These are phyloP conservation scores for Venturia canescens DNA, from an alignment of 1,140 invertebrate species.

Conservation along the genomic window DNA sequence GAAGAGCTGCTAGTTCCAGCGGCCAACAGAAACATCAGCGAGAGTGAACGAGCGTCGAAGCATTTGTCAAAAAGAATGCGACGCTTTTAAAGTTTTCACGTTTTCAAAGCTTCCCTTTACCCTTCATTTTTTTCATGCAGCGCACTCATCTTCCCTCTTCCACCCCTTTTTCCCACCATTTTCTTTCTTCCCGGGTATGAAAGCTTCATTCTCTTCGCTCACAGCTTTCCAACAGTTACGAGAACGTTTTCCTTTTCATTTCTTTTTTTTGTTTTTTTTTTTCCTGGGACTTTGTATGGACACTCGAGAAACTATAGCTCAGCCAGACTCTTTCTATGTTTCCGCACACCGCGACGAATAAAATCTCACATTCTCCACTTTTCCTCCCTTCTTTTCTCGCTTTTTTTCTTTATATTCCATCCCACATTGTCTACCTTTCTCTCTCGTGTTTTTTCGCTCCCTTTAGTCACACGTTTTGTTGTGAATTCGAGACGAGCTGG, in stretches of 20 bases:
- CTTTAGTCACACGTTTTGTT: not conserved
- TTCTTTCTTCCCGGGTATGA: slow-evolving; percentile 14
- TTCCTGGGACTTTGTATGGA: slow-evolving; percentile 9
- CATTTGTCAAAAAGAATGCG: slow-evolving; percentile 59
- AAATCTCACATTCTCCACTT: slow-evolving; percentile 2
- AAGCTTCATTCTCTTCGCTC: slow-evolving; percentile 27
- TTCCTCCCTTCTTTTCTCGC: not conserved
- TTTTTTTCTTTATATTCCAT: not conserved
- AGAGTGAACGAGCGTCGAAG: slow-evolving; percentile 43
- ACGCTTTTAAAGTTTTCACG: slow-evolving; percentile 59
- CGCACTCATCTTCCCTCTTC: slow-evolving; percentile 8
- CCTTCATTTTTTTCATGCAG: not conserved
- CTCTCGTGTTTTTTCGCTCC: not conserved
- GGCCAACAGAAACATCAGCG: slow-evolving; percentile 13
- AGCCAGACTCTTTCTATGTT: slow-evolving; percentile 32
- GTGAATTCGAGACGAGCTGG: not conserved
- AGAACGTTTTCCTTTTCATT: not conserved
- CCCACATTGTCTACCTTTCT: not conserved
- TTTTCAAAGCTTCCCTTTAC: slow-evolving; percentile 54
- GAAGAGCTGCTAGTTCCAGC: slow-evolving; percentile 41
- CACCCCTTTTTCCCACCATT: slow-evolving; percentile 5
- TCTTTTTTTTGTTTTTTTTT: slow-evolving; percentile 17
- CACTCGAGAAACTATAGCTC: slow-evolving; percentile 13
- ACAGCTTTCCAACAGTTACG: slow-evolving; percentile 4
- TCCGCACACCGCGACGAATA: slow-evolving; percentile 30